Evolutionary conservation across 1,140 invertebrate species (phyloP).

Genomic region (Tetraneura akinire): DNA sequence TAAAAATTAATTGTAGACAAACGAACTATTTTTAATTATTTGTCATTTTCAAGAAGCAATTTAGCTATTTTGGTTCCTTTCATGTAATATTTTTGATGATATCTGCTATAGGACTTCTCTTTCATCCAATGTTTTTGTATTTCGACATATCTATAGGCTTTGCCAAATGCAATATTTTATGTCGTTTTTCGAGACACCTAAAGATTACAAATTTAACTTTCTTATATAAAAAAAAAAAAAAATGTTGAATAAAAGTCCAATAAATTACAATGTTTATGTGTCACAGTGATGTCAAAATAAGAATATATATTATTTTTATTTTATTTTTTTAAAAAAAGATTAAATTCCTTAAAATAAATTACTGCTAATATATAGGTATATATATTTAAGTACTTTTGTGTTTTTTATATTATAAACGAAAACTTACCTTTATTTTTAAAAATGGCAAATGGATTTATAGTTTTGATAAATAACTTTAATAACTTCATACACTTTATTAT

Average conservation of each 20-base stretch:
- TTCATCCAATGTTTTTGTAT: slow-evolving; percentile 14
- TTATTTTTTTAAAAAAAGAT: not conserved
- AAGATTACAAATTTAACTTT: slow-evolving; percentile 46
- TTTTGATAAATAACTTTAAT: not conserved
- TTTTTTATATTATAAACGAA: not conserved
- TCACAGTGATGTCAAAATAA: not conserved
- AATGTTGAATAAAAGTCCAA: slow-evolving; percentile 26
- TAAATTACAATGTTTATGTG: slow-evolving; percentile 33
- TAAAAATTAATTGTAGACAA: not conserved
- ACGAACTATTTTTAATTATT: not conserved
- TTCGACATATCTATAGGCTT: slow-evolving; percentile 11
- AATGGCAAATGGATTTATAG: not conserved
- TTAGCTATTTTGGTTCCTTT: not conserved
- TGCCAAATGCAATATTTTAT: slow-evolving; percentile 46
- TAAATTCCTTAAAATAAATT: slow-evolving; percentile 31
- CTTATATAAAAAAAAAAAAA: not conserved
- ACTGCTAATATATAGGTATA: not conserved
- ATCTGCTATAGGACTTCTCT: not conserved
- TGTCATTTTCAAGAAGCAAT: not conserved
- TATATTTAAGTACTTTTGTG: not conserved
- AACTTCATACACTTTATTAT: not conserved
- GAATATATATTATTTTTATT: not conserved
- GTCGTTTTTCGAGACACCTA: not conserved
- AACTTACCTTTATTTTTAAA: not conserved
- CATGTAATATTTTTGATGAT: not conserved